A percentile compares a stretch with the other conserved stretches of the same genome.
phyloP scores from a whole-genome alignment of 2,888 invertebrate genomes.

The Neoitamus cyanurus region DNA sequence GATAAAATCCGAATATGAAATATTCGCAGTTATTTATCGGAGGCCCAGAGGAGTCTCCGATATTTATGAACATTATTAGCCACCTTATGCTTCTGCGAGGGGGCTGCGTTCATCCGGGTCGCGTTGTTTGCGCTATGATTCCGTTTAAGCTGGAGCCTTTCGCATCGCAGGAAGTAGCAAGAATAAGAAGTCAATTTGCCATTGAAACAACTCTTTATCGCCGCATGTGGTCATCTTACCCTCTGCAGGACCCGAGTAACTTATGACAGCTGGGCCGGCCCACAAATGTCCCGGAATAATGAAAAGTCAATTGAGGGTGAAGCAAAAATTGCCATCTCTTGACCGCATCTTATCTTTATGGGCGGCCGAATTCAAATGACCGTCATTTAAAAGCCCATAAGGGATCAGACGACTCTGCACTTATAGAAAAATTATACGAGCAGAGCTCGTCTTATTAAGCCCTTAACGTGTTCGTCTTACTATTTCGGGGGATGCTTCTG shows the following conservation, averaged over 20 bases:
- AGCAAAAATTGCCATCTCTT: constrained; percentile 56
- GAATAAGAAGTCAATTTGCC: constrained; percentile 35
- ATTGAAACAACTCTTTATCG: constrained; percentile 36
- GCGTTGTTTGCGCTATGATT: neutral
- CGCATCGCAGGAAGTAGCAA: neutral
- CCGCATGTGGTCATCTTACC: constrained; percentile 5
- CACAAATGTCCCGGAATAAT: constrained; percentile 50
- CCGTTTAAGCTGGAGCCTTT: neutral
- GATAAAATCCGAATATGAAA: constrained; percentile 51
- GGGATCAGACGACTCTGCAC: constrained; percentile 53
- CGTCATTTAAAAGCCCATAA: constrained; percentile 55
- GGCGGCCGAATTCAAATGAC: constrained; percentile 56
- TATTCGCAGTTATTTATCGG: constrained; percentile 50
- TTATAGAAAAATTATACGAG: constrained; percentile 57
- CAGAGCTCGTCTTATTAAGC: constrained; percentile 56
- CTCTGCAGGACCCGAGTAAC: neutral
- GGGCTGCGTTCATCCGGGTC: neutral
- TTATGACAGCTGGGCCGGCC: constrained; percentile 11
- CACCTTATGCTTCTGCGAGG: neutral
- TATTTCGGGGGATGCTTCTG: neutral
- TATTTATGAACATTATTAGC: constrained; percentile 28
- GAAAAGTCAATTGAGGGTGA: constrained; percentile 57
- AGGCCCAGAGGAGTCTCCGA: neutral
- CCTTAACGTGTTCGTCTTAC: constrained; percentile 51
- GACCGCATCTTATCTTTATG: constrained; percentile 58